Percentiles rank a stretch among this genome's conserved stretches.
phyloP scores from a whole-genome alignment of 2,113 vertebrate species.

The Stictonetta naevosa region DNA sequence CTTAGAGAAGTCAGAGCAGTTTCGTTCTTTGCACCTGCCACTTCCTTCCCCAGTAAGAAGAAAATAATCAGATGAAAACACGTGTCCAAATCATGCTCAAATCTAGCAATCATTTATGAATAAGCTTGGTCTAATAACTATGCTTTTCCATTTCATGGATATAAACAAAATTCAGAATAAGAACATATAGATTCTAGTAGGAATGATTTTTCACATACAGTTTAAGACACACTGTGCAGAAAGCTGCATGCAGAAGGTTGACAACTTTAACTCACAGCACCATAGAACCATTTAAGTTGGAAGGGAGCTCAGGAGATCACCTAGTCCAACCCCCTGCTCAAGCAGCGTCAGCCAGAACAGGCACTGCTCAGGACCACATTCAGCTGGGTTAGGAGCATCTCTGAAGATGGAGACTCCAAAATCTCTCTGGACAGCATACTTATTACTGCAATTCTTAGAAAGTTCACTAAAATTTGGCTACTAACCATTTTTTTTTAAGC shows the following conservation, averaged over 20 bases:
- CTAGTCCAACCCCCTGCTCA: background rate
- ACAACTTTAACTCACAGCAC: background rate
- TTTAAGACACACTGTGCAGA: background rate
- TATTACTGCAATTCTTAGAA: background rate
- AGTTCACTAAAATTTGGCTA: background rate
- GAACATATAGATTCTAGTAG: background rate
- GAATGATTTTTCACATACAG: background rate
- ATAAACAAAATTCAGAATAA: background rate
- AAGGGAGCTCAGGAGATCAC: background rate
- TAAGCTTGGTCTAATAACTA: background rate
- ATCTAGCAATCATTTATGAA: background rate
- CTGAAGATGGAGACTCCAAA: background rate
- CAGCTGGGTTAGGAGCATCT: background rate
- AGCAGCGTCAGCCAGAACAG: background rate
- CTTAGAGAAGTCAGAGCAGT: background rate
- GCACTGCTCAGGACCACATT: background rate
- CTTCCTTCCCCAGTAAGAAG: background rate
- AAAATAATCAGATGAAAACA: background rate
- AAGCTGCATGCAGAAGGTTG: background rate
- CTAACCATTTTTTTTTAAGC: background rate
- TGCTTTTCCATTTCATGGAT: background rate
- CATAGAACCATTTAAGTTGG: background rate
- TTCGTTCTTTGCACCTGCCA: background rate
- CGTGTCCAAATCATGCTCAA: background rate
- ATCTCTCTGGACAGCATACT: rapidly evolving